Evolutionary conservation across 2,797 vertebrate species (phyloP).

Genomic region (Phrynocephalus vlangalii): DNA sequence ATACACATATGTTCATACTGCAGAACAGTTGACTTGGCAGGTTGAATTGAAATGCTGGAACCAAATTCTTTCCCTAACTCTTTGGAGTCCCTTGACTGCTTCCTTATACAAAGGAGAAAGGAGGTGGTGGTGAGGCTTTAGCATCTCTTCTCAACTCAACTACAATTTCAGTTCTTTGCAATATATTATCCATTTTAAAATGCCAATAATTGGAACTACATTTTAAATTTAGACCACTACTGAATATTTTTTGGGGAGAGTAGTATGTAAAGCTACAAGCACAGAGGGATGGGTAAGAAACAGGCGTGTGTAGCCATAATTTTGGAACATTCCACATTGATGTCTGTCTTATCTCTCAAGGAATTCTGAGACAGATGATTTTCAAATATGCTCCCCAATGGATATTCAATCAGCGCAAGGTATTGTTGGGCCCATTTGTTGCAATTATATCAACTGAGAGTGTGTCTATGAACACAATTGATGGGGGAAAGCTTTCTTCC

Average conservation of each 20-base stretch:
- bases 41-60: not conserved
- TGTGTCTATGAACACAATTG: not conserved
- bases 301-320: not conserved
- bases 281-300: not conserved
- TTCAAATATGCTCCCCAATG: not conserved
- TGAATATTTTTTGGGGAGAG: not conserved
- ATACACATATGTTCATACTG: not conserved
- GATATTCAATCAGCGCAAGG: not conserved
- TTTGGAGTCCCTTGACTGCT: not conserved
- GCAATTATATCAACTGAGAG: not conserved
- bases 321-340: constrained; percentile 1
- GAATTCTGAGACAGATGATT: not conserved
- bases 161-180: not conserved
- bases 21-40: not conserved
- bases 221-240: not conserved
- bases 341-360: not conserved
- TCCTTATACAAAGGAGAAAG: not conserved
- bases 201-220: not conserved
- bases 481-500: not conserved
- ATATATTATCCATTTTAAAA: not conserved
- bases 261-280: not conserved
- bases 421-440: not conserved
- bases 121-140: not conserved
- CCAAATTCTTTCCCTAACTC: not conserved
- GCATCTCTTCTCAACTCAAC: not conserved